Evolutionary conservation across 2,797 vertebrate species (phyloP).

Genomic region (Lacerta viridis): DNA sequence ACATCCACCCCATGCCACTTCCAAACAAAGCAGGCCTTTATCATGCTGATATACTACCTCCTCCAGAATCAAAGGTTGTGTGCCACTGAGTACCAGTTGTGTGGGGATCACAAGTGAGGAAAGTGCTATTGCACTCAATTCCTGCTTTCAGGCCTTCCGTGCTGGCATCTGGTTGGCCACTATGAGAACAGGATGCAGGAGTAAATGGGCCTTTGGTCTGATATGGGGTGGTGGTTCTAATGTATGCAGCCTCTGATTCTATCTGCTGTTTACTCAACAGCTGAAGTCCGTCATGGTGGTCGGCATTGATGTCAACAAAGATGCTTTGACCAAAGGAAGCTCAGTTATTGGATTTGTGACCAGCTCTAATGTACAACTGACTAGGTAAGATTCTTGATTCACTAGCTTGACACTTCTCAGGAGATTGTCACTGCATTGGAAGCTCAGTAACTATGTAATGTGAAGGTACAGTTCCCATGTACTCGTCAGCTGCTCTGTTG

Average conservation of each 20-base stretch:
- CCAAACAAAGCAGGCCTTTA: neutral
- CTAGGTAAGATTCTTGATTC: slow-evolving; percentile 73
- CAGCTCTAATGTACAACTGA: slow-evolving; percentile 71
- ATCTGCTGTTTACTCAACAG: slow-evolving; percentile 54
- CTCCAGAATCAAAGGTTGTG: neutral
- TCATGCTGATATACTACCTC: neutral
- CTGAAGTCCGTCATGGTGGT: slow-evolving; percentile 75
- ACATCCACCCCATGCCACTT: neutral
- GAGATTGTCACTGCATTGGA: neutral
- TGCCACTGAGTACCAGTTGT: too few relatives aligned
- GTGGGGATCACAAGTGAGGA: too few relatives aligned
- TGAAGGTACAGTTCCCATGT: neutral
- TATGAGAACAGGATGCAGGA: too few relatives aligned
- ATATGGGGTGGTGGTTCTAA: too few relatives aligned
- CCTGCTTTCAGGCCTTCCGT: too few relatives aligned
- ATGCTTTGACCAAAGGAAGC: slow-evolving; percentile 51
- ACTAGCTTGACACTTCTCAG: neutral
- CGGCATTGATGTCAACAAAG: slow-evolving; percentile 70
- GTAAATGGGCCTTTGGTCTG: too few relatives aligned
- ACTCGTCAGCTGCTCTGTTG: neutral
- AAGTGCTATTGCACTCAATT: too few relatives aligned
- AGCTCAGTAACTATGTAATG: neutral
- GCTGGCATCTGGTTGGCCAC: too few relatives aligned
- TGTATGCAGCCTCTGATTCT: neutral
- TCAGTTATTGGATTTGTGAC: slow-evolving; percentile 74